phyloP scores from a whole-genome alignment of 2,113 vertebrate genomes.

The Melanostigma gelatinosum region DNA sequence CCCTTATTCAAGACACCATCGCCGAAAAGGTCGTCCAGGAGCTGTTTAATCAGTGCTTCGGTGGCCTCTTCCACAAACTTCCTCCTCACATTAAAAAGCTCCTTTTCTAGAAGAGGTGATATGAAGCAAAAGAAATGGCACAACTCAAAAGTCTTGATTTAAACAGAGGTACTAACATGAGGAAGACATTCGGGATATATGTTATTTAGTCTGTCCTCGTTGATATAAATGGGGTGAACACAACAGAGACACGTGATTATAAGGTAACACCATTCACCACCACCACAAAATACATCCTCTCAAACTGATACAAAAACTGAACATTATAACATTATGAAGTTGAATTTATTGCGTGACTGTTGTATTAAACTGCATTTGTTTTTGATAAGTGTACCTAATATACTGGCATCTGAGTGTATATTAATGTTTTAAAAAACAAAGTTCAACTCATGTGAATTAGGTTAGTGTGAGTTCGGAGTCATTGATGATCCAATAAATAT shows the following conservation, averaged over 20 bases:
- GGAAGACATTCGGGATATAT: background rate
- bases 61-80: constrained; percentile 45
- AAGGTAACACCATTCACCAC: background rate
- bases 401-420: background rate
- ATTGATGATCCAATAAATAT: background rate
- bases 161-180: background rate
- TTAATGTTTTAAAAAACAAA: background rate
- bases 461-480: too few species aligned
- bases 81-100: constrained; percentile 46
- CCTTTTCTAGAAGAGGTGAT: background rate
- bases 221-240: background rate
- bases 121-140: background rate
- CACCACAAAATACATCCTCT: background rate
- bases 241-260: background rate
- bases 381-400: background rate
- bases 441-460: background rate
- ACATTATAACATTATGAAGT: background rate
- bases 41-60: constrained; percentile 23
- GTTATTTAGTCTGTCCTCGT: background rate
- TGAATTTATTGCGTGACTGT: too few species aligned
- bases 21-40: constrained; percentile 77
- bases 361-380: too few species aligned
- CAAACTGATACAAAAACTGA: background rate
- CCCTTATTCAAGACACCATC: constrained; percentile 56
- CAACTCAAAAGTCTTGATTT: background rate